Evolutionary conservation across 2,888 invertebrate genomes (phyloP), one percentile per base, ranked within the genome.

Genomic region (Pachymerium ferrugineum): DNA sequence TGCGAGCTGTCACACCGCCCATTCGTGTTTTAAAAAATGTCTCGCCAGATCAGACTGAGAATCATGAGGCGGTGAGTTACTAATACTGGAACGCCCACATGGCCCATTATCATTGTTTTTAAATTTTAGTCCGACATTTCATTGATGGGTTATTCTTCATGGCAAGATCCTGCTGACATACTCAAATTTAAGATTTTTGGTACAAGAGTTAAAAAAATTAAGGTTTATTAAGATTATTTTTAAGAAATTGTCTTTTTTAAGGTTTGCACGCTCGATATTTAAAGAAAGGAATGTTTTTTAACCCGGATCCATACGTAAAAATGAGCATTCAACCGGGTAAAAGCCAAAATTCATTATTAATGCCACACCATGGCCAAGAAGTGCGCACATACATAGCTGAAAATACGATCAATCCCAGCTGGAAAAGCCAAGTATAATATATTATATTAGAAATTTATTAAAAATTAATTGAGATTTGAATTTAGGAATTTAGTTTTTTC

Each of bases 261-360:
- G 84, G 83, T 74, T 77, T 84, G 54, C 80, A 81, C 75, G 83
- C 84, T 30, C 79, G 79, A 28, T 82, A 83, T 74, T 79, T 85
- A 74, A 83, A 83, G 78, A 83, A 83, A 76, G 84, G 84, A 12
- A 81, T 84, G 78, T 83, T 84, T 78, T 84, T 84, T 78, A 83
- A 83, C 78, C 84, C 84, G 54, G 84, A 84, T 76, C 84, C 84
- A 0, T 84, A 84, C 77, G 80, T 84, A 22, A 84, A 84, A 80
- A 79, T 84, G 76, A 79, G 80, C n/a, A 77, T 84, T 25, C 79
- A 82, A 76, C 84, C 84, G 22, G 79, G 78, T 22, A 78, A 76
- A 71, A 74, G 54, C 33, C 76, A 76, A 54, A 76, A 76, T 35
- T 75, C 76, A 12, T 72, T 78, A 71, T 78, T 77, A 1, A 77